A percentile compares a stretch with the other conserved stretches of the same genome.
Evolutionary conservation across 1,140 invertebrate genomes (phyloP).

Genomic region (Belonocnema kinseyi): DNA sequence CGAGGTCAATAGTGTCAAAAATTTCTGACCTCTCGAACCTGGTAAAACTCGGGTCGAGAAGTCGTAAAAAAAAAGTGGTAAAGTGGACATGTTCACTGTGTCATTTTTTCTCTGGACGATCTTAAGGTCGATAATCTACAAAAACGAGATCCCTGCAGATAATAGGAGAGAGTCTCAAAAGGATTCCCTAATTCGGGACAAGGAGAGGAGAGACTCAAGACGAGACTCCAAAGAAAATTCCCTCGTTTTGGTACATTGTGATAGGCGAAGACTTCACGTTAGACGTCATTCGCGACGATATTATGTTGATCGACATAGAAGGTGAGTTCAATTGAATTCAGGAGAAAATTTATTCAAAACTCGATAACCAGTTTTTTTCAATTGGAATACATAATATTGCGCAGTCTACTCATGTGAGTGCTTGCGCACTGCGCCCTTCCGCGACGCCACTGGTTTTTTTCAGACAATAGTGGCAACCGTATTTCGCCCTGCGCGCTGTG

Average conservation of each 20-base stretch:
- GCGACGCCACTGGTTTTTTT: too few relatives aligned
- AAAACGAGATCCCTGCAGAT: slow-evolving; percentile 16
- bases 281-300: slow-evolving; percentile 65
- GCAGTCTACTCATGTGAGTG: too few relatives aligned
- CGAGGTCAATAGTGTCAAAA: not conserved
- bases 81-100: slow-evolving; percentile 58
- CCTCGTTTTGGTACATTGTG: slow-evolving; percentile 44
- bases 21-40: slow-evolving; percentile 6
- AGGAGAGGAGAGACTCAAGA: slow-evolving; percentile 51
- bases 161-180: slow-evolving; percentile 43
- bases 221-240: slow-evolving; percentile 61
- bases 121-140: slow-evolving; percentile 43
- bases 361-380: not conserved
- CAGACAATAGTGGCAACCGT: too few relatives aligned
- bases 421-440: too few relatives aligned
- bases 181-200: slow-evolving; percentile 27
- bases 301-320: slow-evolving; percentile 64
- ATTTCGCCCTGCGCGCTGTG: too few relatives aligned
- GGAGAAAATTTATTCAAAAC: not conserved
- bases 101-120: slow-evolving; percentile 65
- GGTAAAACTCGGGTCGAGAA: slow-evolving; percentile 4
- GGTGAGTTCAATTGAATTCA: slow-evolving; percentile 55
- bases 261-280: slow-evolving; percentile 57
- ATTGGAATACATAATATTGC: too few relatives aligned
- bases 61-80: not conserved